phyloP scores from a whole-genome alignment of 2,888 invertebrate species.

The Cataglyphis livida region DNA sequence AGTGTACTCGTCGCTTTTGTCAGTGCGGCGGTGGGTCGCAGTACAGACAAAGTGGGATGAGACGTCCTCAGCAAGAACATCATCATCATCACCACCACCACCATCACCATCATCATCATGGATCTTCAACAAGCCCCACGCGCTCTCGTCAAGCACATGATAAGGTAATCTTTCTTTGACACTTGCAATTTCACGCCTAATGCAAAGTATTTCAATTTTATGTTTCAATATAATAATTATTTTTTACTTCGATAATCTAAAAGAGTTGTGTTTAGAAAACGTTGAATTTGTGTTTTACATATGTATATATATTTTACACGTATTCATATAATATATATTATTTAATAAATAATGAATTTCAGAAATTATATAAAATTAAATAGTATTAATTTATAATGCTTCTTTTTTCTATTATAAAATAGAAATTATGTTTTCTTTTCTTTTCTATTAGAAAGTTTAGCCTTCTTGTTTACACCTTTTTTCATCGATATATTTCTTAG shows the following conservation, averaged over 20 bases:
- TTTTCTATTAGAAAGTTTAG: too few species aligned
- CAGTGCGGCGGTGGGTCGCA: constrained; percentile 85
- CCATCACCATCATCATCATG: constrained; percentile 77
- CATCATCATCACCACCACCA: constrained; percentile 73
- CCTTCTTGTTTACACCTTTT: too few species aligned
- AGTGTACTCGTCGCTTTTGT: constrained; percentile 51
- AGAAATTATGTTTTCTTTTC: too few species aligned
- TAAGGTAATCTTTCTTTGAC: constrained; percentile 74
- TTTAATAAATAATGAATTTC: background rate
- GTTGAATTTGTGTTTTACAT: background rate
- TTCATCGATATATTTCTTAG: too few species aligned
- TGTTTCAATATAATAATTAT: background rate
- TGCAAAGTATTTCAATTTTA: background rate
- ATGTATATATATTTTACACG: background rate
- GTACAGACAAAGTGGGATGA: constrained; percentile 85
- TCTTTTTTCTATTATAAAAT: too few species aligned
- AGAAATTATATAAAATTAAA: background rate
- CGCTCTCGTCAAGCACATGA: constrained; percentile 79
- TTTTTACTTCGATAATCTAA: background rate
- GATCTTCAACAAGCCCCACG: constrained; percentile 80
- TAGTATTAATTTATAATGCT: background rate
- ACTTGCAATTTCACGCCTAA: background rate
- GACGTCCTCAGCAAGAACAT: constrained; percentile 85
- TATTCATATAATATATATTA: background rate
- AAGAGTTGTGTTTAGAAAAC: background rate